These are phyloP conservation scores for Parasteatoda tepidariorum DNA, from an alignment of 1,140 invertebrate genomes.

Conservation along the genomic window DNA sequence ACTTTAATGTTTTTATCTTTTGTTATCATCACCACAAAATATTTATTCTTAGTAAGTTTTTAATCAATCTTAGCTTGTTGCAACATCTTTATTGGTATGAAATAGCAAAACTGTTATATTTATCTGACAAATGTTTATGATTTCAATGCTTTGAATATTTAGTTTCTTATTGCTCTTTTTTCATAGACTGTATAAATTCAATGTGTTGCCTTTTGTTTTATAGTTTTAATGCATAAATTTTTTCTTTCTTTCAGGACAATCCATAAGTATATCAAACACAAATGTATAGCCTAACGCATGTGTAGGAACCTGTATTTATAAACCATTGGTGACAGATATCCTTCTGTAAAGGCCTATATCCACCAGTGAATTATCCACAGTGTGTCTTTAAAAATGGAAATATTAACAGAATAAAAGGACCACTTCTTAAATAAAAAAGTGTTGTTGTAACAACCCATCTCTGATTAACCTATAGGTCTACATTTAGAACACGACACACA, in stretches of 20 bases:
- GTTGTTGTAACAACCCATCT: background rate
- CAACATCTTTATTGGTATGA: too few species aligned
- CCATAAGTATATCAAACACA: constrained; percentile 58
- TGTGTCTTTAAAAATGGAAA: background rate
- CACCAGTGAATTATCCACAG: constrained; percentile 22
- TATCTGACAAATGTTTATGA: too few species aligned
- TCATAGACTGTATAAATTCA: too few species aligned
- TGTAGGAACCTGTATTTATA: constrained; percentile 59
- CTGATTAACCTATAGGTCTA: constrained; percentile 27
- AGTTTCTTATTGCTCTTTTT: too few species aligned
- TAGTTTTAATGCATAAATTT: too few species aligned
- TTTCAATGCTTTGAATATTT: too few species aligned
- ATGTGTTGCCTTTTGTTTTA: too few species aligned
- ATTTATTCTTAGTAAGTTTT: too few species aligned
- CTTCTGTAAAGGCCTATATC: constrained; percentile 27
- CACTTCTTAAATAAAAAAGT: constrained; percentile 18
- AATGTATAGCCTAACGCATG: constrained; percentile 58
- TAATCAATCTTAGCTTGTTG: too few species aligned
- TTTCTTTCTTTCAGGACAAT: too few species aligned
- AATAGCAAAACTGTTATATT: too few species aligned
- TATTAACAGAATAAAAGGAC: background rate
- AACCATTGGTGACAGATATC: constrained; percentile 53
- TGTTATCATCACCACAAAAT: too few species aligned
- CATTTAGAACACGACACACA: constrained; percentile 13
- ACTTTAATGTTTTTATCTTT: background rate